Evolutionary conservation across 2,113 vertebrate species (phyloP).

Genomic region (Brachionichthys hirsutus): DNA sequence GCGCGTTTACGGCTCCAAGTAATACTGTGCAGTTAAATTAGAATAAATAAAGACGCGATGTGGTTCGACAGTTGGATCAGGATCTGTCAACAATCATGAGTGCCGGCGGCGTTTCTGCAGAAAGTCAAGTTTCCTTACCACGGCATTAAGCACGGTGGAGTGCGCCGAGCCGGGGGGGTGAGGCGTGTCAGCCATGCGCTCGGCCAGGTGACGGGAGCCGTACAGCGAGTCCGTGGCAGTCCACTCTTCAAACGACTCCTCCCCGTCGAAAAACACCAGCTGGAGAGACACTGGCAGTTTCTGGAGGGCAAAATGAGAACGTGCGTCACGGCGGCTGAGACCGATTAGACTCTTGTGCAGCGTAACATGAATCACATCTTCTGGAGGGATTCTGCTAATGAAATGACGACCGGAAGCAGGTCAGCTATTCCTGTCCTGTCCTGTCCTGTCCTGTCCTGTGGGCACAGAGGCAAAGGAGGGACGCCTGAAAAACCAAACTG

Average conservation of each 20-base stretch:
- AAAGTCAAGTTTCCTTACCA: constrained; percentile 74
- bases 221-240: constrained; percentile 86
- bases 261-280: constrained; percentile 89
- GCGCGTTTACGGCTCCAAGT: too few species aligned
- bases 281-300: constrained; percentile 80
- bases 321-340: not conserved
- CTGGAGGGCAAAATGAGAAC: constrained; percentile 39
- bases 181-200: constrained; percentile 76
- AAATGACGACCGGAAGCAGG: constrained; percentile 37
- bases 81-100: too few species aligned
- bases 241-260: constrained; percentile 88
- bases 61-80: too few species aligned
- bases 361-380: constrained; percentile 42
- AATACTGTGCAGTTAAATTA: too few species aligned
- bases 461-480: constrained; percentile 15
- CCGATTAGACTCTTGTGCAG: not conserved
- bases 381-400: constrained; percentile 32
- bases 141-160: constrained; percentile 78
- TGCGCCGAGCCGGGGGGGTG: constrained; percentile 60
- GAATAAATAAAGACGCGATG: too few species aligned
- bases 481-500: constrained; percentile 6
- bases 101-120: too few species aligned
- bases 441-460: constrained; percentile 41
- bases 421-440: constrained; percentile 54
- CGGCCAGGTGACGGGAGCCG: constrained; percentile 86